phyloP scores from a whole-genome alignment of 2,797 vertebrate genomes.

The Acanthurus tractus region DNA sequence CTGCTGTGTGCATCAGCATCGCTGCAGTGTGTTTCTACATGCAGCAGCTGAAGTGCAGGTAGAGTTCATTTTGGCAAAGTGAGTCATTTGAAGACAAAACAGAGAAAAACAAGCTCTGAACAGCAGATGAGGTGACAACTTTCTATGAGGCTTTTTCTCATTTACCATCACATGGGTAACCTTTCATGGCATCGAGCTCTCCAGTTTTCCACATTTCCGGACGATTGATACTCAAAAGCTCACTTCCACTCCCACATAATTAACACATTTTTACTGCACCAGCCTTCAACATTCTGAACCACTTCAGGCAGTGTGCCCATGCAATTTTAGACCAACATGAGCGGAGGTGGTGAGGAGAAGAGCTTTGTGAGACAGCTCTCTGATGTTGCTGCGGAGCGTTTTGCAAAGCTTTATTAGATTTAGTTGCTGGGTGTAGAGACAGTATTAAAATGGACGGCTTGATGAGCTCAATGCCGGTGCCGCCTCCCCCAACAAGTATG shows the following conservation, averaged over 20 bases:
- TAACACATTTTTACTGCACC: constrained; percentile 68
- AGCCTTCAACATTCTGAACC: constrained; percentile 51
- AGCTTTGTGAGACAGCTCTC: constrained; percentile 60
- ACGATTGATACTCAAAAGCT: constrained; percentile 57
- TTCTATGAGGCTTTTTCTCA: not conserved
- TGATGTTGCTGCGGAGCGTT: constrained; percentile 51
- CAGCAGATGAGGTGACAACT: not conserved
- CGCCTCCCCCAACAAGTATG: constrained; percentile 14
- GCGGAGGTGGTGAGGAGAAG: constrained; percentile 55
- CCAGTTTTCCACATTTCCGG: constrained; percentile 50
- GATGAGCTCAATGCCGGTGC: constrained; percentile 46
- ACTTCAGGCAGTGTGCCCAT: constrained; percentile 68
- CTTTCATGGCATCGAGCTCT: constrained; percentile 31
- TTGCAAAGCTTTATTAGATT: constrained; percentile 58
- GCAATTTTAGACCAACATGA: constrained; percentile 54
- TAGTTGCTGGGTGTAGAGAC: constrained; percentile 19
- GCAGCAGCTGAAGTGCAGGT: constrained; percentile 4
- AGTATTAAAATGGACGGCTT: constrained; percentile 60
- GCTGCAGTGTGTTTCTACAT: not conserved
- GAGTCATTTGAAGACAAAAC: constrained; percentile 33
- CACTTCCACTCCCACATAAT: constrained; percentile 70
- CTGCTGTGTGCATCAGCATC: not conserved
- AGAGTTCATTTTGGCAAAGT: constrained; percentile 14
- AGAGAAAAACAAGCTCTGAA: constrained; percentile 9
- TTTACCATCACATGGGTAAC: constrained; percentile 35